Base-by-base conservation (phyloP, 2,113 vertebrate genomes). In the Calypte anna region DNA sequence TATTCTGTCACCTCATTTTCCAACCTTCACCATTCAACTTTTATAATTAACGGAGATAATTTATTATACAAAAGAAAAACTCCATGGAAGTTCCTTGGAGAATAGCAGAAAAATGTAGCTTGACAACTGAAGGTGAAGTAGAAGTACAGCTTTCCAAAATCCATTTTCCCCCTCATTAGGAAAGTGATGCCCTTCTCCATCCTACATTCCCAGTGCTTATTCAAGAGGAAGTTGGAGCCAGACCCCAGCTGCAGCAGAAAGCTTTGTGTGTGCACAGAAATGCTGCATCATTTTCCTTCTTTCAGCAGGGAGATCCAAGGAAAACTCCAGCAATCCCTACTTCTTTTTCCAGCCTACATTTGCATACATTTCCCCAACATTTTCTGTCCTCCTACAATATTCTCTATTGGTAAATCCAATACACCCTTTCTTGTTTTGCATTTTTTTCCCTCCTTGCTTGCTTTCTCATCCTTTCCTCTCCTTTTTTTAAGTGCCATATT, bases 101-200 rank as follows among this genome's bases (percentile, higher is more conserved):
- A 87, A 61, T 0, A 78, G 48, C 40, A 89, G 38, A 51, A 92
- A 38, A 43, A 86, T 2, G 0, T 78, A 85, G 62, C 89, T 64
- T 58, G 85, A 87, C 50, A 87, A 44, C 19, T 40, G 75, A 94
- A 87, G 62, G 50, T 53, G 36, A 91, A 46, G 54, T 12, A 82
- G 44, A 94, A 89, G 16, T 64, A 75, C 78, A 62, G 62, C 91
- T 82, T 93, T 91, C 27, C 63, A 77, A 58, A 62, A 61, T 18
- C 1, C n/a, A 74, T 85, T 83, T 89, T 91, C 81, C 84, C 81
- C 80, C 43, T 91, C 78, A 79, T 82, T 93, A 84, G 58, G 82
- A n/a, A 73, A 57, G 23, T 36, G 79, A 75, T 43, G 20, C 23
- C 43, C 73, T 88, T 57, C 40, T 85, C 38, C 79, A 55, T 54